A percentile compares a stretch with the other conserved stretches of the same genome.
These are phyloP conservation scores for Apteryx owenii DNA, from an alignment of 2,113 vertebrate species.

Conservation along the genomic window DNA sequence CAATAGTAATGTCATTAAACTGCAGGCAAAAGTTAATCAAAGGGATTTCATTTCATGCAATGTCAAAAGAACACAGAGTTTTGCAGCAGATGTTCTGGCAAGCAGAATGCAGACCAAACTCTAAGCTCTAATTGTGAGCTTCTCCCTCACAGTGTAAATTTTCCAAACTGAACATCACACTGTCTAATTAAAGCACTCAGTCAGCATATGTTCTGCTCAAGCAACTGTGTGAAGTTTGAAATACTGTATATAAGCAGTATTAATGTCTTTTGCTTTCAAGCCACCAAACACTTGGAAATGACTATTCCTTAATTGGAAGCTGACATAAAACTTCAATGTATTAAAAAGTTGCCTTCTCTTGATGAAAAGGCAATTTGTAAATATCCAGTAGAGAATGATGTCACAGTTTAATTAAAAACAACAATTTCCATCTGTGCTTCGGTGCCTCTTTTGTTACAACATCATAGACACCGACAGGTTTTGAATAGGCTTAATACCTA, in stretches of 20 bases:
- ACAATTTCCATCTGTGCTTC: not conserved
- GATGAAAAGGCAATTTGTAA: not conserved
- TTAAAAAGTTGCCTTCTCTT: not conserved
- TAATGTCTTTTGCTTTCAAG: slow-evolving; percentile 31
- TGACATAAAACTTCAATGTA: slow-evolving; percentile 10
- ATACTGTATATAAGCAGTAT: not conserved
- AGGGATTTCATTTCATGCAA: not conserved
- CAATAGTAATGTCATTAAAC: not conserved
- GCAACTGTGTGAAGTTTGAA: not conserved
- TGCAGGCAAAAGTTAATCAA: not conserved
- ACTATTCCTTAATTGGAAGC: slow-evolving; percentile 5
- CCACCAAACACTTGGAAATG: not conserved
- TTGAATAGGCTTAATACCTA: not conserved
- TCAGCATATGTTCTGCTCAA: slow-evolving; percentile 1
- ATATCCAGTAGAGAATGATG: slow-evolving; percentile 3
- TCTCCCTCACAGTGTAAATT: not conserved
- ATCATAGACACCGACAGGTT: not conserved
- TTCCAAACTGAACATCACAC: not conserved
- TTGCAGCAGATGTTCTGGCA: slow-evolving; percentile 22
- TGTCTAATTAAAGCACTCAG: slow-evolving; percentile 36
- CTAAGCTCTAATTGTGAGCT: not conserved
- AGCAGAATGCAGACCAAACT: not conserved
- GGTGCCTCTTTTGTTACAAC: not conserved
- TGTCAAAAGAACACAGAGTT: not conserved
- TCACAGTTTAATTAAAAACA: slow-evolving; percentile 3